A percentile compares a stretch with the other conserved stretches of the same genome.
phyloP scores from a whole-genome alignment of 2,113 vertebrate genomes.

The Entelurus aequoreus region DNA sequence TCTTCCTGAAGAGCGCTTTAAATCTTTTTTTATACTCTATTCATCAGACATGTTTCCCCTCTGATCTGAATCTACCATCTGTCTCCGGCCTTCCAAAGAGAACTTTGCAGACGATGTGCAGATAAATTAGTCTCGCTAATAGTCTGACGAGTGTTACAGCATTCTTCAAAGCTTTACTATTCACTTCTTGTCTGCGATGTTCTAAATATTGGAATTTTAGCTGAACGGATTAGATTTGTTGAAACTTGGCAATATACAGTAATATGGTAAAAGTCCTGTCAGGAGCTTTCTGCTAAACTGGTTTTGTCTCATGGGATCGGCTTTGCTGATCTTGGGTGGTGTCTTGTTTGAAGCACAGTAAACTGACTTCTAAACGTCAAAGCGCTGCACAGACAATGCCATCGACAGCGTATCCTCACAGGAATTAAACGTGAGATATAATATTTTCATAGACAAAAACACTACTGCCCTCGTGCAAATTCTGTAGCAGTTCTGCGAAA shows the following conservation, averaged over 20 bases:
- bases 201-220: neutral
- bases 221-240: neutral
- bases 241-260: neutral
- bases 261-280: neutral
- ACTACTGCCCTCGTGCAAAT: too few relatives aligned
- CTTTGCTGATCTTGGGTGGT: neutral
- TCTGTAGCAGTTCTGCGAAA: too few relatives aligned
- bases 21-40: slow-evolving; percentile 4
- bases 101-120: neutral
- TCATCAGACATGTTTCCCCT: neutral
- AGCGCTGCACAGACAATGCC: neutral
- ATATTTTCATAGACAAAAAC: too few relatives aligned
- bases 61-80: neutral
- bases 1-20: slow-evolving; percentile 11
- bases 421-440: too few relatives aligned
- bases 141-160: slow-evolving; percentile 32
- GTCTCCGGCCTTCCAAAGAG: neutral
- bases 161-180: slow-evolving; percentile 23
- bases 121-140: slow-evolving; percentile 11
- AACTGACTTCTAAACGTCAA: neutral
- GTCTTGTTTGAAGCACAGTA: neutral
- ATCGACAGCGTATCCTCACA: too few relatives aligned
- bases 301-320: slow-evolving; percentile 10
- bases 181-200: neutral
- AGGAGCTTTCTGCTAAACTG: slow-evolving; percentile 28